A percentile compares a stretch with the other conserved stretches of the same genome.
phyloP scores from a whole-genome alignment of 1,140 invertebrate genomes.

The Copidosoma floridanum region DNA sequence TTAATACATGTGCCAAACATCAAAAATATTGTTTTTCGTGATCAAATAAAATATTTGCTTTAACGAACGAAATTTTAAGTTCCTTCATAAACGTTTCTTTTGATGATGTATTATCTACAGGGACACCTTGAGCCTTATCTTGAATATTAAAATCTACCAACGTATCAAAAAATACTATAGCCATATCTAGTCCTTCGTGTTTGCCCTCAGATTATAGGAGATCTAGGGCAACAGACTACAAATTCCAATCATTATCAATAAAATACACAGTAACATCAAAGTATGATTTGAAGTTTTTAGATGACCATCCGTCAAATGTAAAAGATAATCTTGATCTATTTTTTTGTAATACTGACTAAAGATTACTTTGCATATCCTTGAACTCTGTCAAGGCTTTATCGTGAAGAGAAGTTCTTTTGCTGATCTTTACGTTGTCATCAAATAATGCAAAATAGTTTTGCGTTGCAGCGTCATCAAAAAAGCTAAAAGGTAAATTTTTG shows the following conservation, averaged over 20 bases:
- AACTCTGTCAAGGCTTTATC: background rate
- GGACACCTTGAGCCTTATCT: conserved; percentile 36
- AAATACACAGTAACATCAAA: conserved; percentile 15
- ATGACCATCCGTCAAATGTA: conserved; percentile 45
- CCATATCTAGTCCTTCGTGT: conserved; percentile 45
- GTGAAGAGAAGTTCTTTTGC: background rate
- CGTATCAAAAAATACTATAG: conserved; percentile 38
- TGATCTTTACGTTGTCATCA: conserved; percentile 34
- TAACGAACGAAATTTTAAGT: background rate
- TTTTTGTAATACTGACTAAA: conserved; percentile 33
- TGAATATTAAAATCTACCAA: conserved; percentile 35
- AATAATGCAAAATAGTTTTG: conserved; percentile 38
- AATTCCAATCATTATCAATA: conserved; percentile 43
- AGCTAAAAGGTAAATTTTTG: conserved; percentile 46
- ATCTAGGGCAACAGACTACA: conserved; percentile 40
- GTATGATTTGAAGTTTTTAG: conserved; percentile 15
- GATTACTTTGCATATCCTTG: conserved; percentile 22
- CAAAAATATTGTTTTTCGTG: background rate
- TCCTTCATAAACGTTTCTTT: conserved; percentile 29
- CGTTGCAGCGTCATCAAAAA: conserved; percentile 42
- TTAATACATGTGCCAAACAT: background rate
- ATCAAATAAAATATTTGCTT: background rate
- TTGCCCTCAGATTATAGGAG: conserved; percentile 40
- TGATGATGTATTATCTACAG: conserved; percentile 30
- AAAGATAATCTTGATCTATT: conserved; percentile 42